Evolutionary conservation across 2,113 vertebrate species (phyloP).

Genomic region (Hirundichthys speculiger): DNA sequence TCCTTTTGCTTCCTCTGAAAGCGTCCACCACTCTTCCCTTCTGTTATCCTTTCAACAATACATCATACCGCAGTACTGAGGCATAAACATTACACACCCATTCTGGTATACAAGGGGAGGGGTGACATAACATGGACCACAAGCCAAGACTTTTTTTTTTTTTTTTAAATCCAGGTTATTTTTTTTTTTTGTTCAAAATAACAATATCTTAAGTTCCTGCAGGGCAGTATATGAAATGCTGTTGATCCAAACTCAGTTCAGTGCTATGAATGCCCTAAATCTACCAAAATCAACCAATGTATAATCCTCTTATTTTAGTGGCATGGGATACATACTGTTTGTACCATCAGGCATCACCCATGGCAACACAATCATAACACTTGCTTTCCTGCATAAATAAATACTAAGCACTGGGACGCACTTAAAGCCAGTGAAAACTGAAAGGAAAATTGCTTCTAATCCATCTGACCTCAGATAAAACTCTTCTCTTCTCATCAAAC

Average conservation of each 20-base stretch:
- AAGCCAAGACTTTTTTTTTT: conserved; percentile 3
- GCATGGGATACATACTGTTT: conserved; percentile 3
- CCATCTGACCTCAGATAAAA: conserved; percentile 32
- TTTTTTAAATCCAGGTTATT: background rate
- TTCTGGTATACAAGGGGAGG: conserved; percentile 22
- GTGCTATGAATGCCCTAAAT: conserved; percentile 35
- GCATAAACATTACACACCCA: conserved; percentile 45
- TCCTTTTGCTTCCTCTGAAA: conserved; percentile 57
- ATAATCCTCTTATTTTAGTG: conserved; percentile 69
- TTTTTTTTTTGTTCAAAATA: background rate
- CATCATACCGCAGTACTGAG: conserved; percentile 56
- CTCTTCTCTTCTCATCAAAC: conserved; percentile 22
- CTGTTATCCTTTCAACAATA: conserved; percentile 60
- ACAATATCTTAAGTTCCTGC: background rate
- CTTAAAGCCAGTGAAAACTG: conserved; percentile 41
- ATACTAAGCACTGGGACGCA: conserved; percentile 53
- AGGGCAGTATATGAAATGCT: conserved; percentile 11
- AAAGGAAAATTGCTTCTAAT: conserved; percentile 44
- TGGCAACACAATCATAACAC: conserved; percentile 59
- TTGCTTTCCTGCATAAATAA: conserved; percentile 42
- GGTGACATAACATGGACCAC: background rate
- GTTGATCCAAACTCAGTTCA: conserved; percentile 16
- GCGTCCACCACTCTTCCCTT: conserved; percentile 48
- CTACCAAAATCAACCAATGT: conserved; percentile 31
- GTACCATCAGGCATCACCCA: conserved; percentile 51